Conservation (phyloP, 2,888 invertebrate genomes). For the Nymphalis urticae region DNA sequence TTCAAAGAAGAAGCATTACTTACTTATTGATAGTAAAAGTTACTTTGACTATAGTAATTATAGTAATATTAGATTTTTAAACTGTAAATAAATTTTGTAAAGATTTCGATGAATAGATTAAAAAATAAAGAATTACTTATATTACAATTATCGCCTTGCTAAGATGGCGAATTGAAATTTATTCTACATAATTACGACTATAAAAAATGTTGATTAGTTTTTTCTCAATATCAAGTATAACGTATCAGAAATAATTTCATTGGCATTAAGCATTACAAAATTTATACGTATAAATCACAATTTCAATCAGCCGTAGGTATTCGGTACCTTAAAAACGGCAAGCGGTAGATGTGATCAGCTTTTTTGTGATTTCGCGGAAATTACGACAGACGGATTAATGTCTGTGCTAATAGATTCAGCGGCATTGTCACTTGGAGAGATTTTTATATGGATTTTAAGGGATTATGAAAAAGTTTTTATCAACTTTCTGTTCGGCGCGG, state of each 20-base stretch:
- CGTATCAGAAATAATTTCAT: slow-evolving; percentile 2
- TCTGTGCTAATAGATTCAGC: slow-evolving; percentile 18
- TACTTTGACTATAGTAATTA: no score
- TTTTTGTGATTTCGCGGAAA: slow-evolving; percentile 27
- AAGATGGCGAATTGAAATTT: no score
- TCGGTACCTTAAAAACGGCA: slow-evolving; percentile 5
- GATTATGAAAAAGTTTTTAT: slow-evolving; percentile 9
- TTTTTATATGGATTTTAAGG: slow-evolving; percentile 10
- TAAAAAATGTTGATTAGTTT: not conserved
- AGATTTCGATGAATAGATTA: no score
- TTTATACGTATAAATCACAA: slow-evolving; percentile 5
- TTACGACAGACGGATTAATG: slow-evolving; percentile 16
- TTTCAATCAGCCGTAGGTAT: slow-evolving; percentile 4
- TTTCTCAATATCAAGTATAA: not conserved
- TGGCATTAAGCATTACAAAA: slow-evolving; percentile 1
- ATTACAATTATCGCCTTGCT: no score
- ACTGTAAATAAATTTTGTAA: no score
- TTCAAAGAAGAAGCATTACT: no score
- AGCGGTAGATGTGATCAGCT: slow-evolving; percentile 24
- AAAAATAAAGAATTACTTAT: no score
- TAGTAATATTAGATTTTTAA: no score
- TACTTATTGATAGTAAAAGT: no score
- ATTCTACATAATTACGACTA: no score
- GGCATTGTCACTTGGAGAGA: slow-evolving; percentile 9
- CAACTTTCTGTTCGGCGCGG: not conserved